Percentiles rank a stretch among this genome's conserved stretches.
These are phyloP conservation scores for Corythoichthys haematopterus DNA, from an alignment of 2,113 vertebrate genomes.

Conservation along the genomic window DNA sequence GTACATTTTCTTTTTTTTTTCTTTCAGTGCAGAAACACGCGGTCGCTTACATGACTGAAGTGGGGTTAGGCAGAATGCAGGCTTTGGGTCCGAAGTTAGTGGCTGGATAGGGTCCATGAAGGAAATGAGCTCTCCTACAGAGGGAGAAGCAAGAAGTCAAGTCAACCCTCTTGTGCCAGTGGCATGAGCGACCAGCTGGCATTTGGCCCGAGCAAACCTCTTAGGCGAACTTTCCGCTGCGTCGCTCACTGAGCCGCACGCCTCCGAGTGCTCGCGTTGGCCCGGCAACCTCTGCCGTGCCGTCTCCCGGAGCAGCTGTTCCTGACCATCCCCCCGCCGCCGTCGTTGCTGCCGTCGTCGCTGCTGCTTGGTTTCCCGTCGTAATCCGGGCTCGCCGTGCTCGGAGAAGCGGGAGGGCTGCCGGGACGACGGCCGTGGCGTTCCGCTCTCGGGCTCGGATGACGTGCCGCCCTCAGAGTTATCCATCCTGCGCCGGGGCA, in stretches of 20 bases:
- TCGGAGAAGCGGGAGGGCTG: constrained; percentile 35
- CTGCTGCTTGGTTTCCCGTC: constrained; percentile 62
- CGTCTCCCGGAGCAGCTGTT: constrained; percentile 56
- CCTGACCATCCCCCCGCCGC: constrained; percentile 53
- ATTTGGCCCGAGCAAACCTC: constrained; percentile 57
- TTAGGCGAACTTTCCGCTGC: constrained; percentile 67
- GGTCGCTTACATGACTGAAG: constrained; percentile 75
- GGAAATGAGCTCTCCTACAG: constrained; percentile 74
- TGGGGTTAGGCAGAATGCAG: constrained; percentile 78
- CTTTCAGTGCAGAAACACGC: not conserved
- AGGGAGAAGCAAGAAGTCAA: constrained; percentile 7
- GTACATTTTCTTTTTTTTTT: not conserved
- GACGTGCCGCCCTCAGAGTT: constrained; percentile 34
- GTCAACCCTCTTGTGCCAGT: constrained; percentile 33
- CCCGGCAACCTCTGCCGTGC: constrained; percentile 65
- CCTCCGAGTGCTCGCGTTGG: constrained; percentile 65
- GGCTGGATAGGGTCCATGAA: constrained; percentile 78
- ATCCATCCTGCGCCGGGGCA: constrained; percentile 50
- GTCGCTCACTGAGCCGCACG: constrained; percentile 51
- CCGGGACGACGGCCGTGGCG: constrained; percentile 13
- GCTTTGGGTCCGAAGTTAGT: constrained; percentile 82
- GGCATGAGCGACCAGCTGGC: constrained; percentile 46
- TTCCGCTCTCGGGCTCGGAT: constrained; percentile 18
- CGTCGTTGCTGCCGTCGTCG: constrained; percentile 45
- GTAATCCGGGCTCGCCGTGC: constrained; percentile 63